Base-by-base conservation (phyloP, 1,140 invertebrate species). In the Hylaeus anthracinus region DNA sequence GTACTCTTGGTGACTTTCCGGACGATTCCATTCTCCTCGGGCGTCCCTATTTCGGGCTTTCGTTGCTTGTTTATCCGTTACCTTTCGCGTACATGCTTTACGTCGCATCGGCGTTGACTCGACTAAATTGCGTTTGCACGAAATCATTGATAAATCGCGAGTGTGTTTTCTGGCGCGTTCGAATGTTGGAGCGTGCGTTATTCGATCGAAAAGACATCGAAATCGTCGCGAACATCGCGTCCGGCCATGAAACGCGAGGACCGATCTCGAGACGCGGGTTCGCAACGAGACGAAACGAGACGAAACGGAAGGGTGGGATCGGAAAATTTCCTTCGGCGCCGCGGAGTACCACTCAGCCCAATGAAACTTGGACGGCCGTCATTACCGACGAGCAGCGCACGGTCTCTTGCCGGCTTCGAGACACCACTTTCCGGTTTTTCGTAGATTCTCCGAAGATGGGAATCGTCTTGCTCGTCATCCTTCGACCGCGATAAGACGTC, bases 321-420 rank as follows among this genome's bases (percentile, higher is more conserved):
- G 37, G 9, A 53, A 60, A 84, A 66, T 51, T 74, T 72, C 55
- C 76, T 58, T 81, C 60, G 64, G 39, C 48, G 51, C 45, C n/a
- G 55, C 43, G 10, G 55, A 37, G 67, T 37, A 79, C 65, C 81
- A 85, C 83, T 88, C 81, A 76, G 73, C 65, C 45, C 77, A 74
- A 88, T 87, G 86, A 86, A 85, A 88, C 70, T 83, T 72, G 53
- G 72, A 73, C 71, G 77, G 39, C 63, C 69, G 26, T 26, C 26
- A 26, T 26, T 26, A 26, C 26, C 26, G 26, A 26, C 26, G 26
- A 26, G 26, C 26, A 26, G 26, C 26, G 26, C 26, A 26, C 26
- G 5, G 71, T 6, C 69, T 64, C 69, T 48, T 51, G 26, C 53
- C 26, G 43, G 5, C 73, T 53, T 53, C 56, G 14, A 61, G 48